Conservation (phyloP, 2,888 invertebrate species). For the Phrixothrix hirtus region DNA sequence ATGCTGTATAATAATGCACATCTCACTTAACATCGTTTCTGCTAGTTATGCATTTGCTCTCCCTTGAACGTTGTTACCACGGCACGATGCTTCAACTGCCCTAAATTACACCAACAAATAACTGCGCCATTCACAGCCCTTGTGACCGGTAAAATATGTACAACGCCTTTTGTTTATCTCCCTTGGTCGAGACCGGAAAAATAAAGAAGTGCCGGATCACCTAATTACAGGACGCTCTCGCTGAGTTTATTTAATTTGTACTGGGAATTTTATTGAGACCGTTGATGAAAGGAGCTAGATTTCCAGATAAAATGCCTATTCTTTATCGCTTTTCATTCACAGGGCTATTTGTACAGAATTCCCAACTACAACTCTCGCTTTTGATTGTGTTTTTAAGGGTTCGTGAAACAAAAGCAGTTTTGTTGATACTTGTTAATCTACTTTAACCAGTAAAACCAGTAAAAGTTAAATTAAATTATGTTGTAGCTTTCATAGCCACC, state of each 20-base stretch:
- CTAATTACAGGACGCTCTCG: slow-evolving; percentile 32
- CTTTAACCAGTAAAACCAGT: too few species aligned
- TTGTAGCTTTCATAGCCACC: too few species aligned
- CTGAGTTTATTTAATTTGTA: slow-evolving; percentile 23
- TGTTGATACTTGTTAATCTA: too few species aligned
- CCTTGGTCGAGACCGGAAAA: slow-evolving; percentile 26
- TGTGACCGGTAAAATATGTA: slow-evolving; percentile 33
- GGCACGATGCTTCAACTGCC: slow-evolving; percentile 14
- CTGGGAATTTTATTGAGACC: slow-evolving; percentile 14
- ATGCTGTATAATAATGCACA: slow-evolving; percentile 17
- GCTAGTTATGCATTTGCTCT: slow-evolving; percentile 29
- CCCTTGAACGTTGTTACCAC: slow-evolving; percentile 10
- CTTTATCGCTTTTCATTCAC: slow-evolving; percentile 23
- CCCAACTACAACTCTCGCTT: slow-evolving; percentile 11
- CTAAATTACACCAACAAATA: slow-evolving; percentile 34
- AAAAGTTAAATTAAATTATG: too few species aligned
- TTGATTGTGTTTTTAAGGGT: slow-evolving; percentile 14
- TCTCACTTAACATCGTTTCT: slow-evolving; percentile 20
- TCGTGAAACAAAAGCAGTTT: slow-evolving; percentile 10
- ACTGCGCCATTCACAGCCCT: slow-evolving; percentile 32
- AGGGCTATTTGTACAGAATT: slow-evolving; percentile 16
- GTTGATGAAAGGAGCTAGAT: slow-evolving; percentile 9
- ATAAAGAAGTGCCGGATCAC: slow-evolving; percentile 32
- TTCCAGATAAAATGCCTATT: slow-evolving; percentile 17
- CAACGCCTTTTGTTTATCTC: slow-evolving; percentile 27